Evolutionary conservation across 2,888 invertebrate species (phyloP).

Genomic region (Agonopterix subpropinquella): DNA sequence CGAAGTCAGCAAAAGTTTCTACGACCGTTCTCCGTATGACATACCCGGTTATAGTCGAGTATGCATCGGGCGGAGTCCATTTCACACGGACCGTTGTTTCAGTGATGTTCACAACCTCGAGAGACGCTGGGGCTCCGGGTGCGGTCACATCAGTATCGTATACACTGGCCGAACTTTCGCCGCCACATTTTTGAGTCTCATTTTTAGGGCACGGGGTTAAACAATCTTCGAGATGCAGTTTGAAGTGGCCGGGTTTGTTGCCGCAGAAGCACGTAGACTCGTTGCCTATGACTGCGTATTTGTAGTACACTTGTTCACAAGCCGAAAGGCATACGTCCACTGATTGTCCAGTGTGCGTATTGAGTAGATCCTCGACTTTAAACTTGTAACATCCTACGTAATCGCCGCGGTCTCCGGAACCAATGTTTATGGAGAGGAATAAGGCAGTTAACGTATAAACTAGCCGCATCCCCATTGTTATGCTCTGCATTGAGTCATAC

Average conservation of each 20-base stretch:
- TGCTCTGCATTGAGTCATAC: conserved; percentile 19
- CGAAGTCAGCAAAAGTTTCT: conserved; percentile 74
- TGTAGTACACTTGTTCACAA: conserved; percentile 64
- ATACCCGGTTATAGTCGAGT: conserved; percentile 71
- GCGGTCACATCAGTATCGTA: conserved; percentile 79
- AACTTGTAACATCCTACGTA: conserved; percentile 60
- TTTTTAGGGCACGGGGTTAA: conserved; percentile 77
- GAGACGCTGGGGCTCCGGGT: conserved; percentile 81
- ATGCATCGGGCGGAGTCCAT: conserved; percentile 77
- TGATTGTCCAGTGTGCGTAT: conserved; percentile 64
- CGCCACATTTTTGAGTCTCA: conserved; percentile 80
- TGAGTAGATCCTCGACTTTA: conserved; percentile 44
- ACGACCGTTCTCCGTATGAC: conserved; percentile 71
- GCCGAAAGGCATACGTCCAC: conserved; percentile 63
- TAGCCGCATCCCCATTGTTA: conserved; percentile 48
- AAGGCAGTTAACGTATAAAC: conserved; percentile 23
- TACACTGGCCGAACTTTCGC: conserved; percentile 78
- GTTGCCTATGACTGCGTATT: conserved; percentile 60
- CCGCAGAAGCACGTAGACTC: conserved; percentile 65
- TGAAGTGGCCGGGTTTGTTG: conserved; percentile 55
- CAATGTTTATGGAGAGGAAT: conserved; percentile 21
- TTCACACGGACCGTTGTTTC: conserved; percentile 77
- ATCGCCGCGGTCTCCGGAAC: conserved; percentile 52
- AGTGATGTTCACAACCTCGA: conserved; percentile 75
- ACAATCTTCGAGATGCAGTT: conserved; percentile 63